Conservation (phyloP, 2,113 vertebrate genomes). For the Egretta garzetta region DNA sequence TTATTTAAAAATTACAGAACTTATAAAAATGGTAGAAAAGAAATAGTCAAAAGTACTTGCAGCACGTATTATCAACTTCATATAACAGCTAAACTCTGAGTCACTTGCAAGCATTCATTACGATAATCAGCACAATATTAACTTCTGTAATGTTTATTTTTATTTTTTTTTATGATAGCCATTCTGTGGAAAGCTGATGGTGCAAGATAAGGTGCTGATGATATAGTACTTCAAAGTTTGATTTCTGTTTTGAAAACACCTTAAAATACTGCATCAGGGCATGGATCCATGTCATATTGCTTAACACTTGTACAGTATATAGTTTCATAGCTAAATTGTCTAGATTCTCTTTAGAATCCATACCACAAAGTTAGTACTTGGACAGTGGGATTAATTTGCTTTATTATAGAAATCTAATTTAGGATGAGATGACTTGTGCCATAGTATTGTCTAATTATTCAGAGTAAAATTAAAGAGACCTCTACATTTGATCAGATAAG, state of each 20-base stretch:
- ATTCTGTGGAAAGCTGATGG: neutral
- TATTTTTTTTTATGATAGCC: neutral
- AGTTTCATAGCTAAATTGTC: neutral
- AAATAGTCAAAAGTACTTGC: neutral
- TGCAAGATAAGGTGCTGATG: neutral
- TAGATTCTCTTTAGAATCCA: neutral
- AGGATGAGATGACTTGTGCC: neutral
- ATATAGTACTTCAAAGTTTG: neutral
- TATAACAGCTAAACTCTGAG: neutral
- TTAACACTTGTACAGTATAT: neutral
- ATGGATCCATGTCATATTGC: neutral
- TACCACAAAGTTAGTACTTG: fast-evolving
- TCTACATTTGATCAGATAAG: neutral
- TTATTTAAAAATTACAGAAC: neutral
- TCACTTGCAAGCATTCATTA: neutral
- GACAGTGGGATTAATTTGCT: neutral
- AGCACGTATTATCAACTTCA: neutral
- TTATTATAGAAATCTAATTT: neutral
- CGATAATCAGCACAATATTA: neutral
- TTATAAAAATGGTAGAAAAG: neutral
- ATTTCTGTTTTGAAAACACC: neutral
- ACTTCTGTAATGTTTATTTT: neutral
- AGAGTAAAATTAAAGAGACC: neutral
- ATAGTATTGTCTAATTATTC: neutral
- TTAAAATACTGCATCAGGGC: neutral